These are phyloP conservation scores for Chrysina gloriosa DNA, from an alignment of 2,888 invertebrate genomes.

Conservation along the genomic window DNA sequence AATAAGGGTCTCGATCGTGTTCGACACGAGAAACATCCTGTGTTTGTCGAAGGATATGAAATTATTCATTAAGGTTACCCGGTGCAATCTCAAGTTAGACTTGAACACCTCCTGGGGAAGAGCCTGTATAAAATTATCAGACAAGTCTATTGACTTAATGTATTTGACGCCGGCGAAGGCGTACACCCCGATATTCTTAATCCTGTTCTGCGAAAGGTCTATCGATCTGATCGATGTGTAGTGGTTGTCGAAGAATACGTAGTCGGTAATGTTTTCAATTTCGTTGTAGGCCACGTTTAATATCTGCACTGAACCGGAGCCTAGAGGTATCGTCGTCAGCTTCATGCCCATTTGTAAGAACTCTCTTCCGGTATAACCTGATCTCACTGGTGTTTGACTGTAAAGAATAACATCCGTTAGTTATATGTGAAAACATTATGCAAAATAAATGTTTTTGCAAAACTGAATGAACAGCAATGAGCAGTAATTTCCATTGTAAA, in stretches of 20 bases:
- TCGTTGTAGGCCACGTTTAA: slow-evolving; percentile 59
- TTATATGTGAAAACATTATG: not conserved
- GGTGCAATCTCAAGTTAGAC: slow-evolving; percentile 56
- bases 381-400: slow-evolving; percentile 17
- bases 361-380: slow-evolving; percentile 23
- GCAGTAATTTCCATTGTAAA: no score
- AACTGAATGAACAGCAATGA: no score
- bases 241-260: slow-evolving; percentile 56
- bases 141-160: slow-evolving; percentile 57
- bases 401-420: slow-evolving; percentile 2
- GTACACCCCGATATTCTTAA: slow-evolving; percentile 53
- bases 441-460: not conserved
- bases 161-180: slow-evolving; percentile 59
- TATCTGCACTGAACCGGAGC: slow-evolving; percentile 49
- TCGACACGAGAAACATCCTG: slow-evolving; percentile 58
- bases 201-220: slow-evolving; percentile 58
- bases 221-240: slow-evolving; percentile 56
- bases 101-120: slow-evolving; percentile 59
- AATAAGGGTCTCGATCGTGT: slow-evolving; percentile 58
- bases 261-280: slow-evolving; percentile 53
- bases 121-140: slow-evolving; percentile 57
- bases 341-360: slow-evolving; percentile 31
- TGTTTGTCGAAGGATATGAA: slow-evolving; percentile 55
- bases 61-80: slow-evolving; percentile 59
- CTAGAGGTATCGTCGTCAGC: slow-evolving; percentile 54